Evolutionary conservation across 2,113 vertebrate species (phyloP).

Genomic region (Drymodes brunneopygia): DNA sequence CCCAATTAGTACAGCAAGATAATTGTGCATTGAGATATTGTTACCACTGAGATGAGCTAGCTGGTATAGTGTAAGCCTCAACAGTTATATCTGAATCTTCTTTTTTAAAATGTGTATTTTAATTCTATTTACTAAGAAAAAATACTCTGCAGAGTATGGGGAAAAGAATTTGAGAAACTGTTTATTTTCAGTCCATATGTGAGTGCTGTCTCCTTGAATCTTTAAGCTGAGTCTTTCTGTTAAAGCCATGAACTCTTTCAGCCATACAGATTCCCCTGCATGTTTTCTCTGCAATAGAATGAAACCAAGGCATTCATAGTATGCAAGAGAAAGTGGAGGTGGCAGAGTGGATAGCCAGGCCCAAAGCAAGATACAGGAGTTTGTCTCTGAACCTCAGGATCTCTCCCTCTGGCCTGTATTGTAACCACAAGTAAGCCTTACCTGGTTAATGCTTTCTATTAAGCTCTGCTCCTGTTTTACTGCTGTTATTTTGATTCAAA

Average conservation of each 20-base stretch:
- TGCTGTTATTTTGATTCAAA: not conserved
- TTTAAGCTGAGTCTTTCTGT: not conserved
- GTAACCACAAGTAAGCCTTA: not conserved
- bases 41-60: not conserved
- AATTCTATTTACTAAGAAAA: not conserved
- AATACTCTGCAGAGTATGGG: not conserved
- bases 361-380: not conserved
- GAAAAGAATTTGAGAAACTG: not conserved
- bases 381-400: not conserved
- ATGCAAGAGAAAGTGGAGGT: not conserved
- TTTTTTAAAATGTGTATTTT: not conserved
- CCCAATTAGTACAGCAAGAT: not conserved
- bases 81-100: not conserved
- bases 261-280: not conserved
- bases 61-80: not conserved
- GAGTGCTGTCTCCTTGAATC: too few species aligned
- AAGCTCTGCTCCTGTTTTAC: not conserved
- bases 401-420: not conserved
- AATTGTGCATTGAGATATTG: not conserved
- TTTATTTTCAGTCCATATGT: not conserved
- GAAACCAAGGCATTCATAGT: not conserved
- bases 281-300: not conserved
- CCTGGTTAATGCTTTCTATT: not conserved
- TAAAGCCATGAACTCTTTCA: not conserved
- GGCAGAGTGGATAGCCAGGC: not conserved